Evolutionary conservation across 2,888 invertebrate species (phyloP), one percentile per base, ranked within the genome.

Genomic region (Aromia moschata): DNA sequence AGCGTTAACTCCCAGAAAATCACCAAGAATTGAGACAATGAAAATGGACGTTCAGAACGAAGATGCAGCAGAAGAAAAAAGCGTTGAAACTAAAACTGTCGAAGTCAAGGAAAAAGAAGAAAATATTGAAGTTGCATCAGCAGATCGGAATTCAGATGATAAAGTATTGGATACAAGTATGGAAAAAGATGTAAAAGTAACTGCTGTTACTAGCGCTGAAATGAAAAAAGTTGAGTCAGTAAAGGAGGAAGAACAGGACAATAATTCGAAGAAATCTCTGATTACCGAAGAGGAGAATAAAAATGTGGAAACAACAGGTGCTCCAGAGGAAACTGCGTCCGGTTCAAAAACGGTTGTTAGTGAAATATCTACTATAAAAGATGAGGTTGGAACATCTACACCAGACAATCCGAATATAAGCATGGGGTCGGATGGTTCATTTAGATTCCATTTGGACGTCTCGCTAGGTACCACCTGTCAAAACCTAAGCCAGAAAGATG

Each of bases 391-490:
- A 25, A 25, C 25, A 25, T 25, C 25, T 3, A 33, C 5, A 33
- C 7, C 10, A 31, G 43, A 10, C 1, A 14, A 47, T 33, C 10
- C 33, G 9, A 30, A 57, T 11, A 30, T 59, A 9, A 64, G 58
- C 18, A 37, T 44, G 4, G 65, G 62, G 5, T 62, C 64, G n/a
- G 65, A 65, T 40, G 61, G 58, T n/a, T 68, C 68, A 11, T 65
- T 64, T 37, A 55, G 37, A 20, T 60, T 64, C 12, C 37, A 65
- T 46, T 33, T 67, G 14, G 60, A 61, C 16, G 20, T 56, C 1
- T 60, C 60, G 12, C 0, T 58, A 10, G 55, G 43, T n/a, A 56
- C 25, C 10, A 18, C 11, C 18, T 25, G 16, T 7, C 47, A 36
- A n/a, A 58, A 49, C 38, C 25, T 11, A 33, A 57, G 33, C 38